Base-by-base conservation (phyloP, 2,113 vertebrate species). In the Oncorhynchus kisutch region DNA sequence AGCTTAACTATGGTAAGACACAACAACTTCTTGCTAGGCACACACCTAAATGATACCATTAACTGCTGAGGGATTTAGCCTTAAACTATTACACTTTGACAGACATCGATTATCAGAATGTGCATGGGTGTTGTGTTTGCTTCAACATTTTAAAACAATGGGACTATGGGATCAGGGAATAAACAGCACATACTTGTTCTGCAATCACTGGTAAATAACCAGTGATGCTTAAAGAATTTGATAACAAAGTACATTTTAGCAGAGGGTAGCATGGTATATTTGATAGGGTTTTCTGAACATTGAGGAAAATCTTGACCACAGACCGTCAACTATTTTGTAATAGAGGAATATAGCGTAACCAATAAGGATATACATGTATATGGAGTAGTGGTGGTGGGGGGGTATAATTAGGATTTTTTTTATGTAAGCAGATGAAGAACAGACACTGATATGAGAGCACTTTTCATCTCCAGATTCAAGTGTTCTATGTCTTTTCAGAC, bases 331-430 rank as follows among this genome's bases (percentile, higher is more conserved):
- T 9, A 2, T 39, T 39, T 39, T 9, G 1, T 39, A 34, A 34
- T 34, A 34, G 34, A 69, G 54, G 22, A 83, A 86, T 84, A 82
- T 76, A 6, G 24, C 3, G n/a, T 14, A 14, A 16, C 22, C 13
- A 27, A 25, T 66, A 14, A 27, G 12, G 29, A 66, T n/a, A 66
- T 13, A 66, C 3, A 13, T 12, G 14, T 51, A 14, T 51, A 16
- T 51, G 49, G 49, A 51, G 49, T 13, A 13, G 20, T 22, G 57
- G 6, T 84, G 76, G 65, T 69, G 2, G 0, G 51, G 29, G 29
- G 67, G 5, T 80, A 60, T 76, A 83, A 77, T 85, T 88, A 78
- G 88, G 84, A 78, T 86, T 86, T 85, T 86, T 85, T 84, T 80
- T 77, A 66, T 11, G 60, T 65, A 59, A 48, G 70, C 2, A 59